These are phyloP conservation scores for Passer montanus DNA, from an alignment of 2,113 vertebrate species.

Conservation along the genomic window DNA sequence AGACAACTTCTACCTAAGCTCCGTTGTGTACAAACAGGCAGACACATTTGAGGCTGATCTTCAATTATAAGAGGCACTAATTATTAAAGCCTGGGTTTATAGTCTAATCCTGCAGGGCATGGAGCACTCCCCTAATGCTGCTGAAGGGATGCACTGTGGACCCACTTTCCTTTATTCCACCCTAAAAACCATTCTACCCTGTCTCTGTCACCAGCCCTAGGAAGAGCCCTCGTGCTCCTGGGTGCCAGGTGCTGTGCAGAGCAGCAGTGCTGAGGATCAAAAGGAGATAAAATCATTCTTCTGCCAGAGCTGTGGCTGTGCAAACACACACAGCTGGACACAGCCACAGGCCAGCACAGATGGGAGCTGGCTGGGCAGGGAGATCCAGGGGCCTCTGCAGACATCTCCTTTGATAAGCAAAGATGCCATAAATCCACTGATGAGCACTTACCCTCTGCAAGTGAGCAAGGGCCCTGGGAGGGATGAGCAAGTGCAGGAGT, in stretches of 20 bases:
- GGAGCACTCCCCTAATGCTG: neutral
- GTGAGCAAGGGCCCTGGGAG: neutral
- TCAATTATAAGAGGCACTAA: constrained; percentile 10
- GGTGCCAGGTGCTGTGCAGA: neutral
- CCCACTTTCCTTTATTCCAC: neutral
- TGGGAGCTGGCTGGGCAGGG: neutral
- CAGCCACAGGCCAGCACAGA: neutral
- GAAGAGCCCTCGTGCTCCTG: neutral
- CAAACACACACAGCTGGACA: neutral
- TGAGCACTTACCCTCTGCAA: neutral
- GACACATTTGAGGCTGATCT: neutral
- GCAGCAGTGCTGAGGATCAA: neutral
- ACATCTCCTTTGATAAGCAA: constrained; percentile 7
- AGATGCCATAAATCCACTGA: neutral
- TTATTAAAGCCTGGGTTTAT: constrained; percentile 32
- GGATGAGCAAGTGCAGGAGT: neutral
- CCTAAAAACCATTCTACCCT: neutral
- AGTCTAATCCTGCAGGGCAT: neutral
- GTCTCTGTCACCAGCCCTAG: neutral
- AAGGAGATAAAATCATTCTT: neutral
- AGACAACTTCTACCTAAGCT: neutral
- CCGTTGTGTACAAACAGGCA: neutral
- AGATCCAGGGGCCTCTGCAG: neutral
- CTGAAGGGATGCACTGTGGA: neutral
- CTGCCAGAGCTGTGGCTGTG: neutral